phyloP scores from a whole-genome alignment of 2,113 vertebrate species.

The Callocephalon fimbriatum region DNA sequence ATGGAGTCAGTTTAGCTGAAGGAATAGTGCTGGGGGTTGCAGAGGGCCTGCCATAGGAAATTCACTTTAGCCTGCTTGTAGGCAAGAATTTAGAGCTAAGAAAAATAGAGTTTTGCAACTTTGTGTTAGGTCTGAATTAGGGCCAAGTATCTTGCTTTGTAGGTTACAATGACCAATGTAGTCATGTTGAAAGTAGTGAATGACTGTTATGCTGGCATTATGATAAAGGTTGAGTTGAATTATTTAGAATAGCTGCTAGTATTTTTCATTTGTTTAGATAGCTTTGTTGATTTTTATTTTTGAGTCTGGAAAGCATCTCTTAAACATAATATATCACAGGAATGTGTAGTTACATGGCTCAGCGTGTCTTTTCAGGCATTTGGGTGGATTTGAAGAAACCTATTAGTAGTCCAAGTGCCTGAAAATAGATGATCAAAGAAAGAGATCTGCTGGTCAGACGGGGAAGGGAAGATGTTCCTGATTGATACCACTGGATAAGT shows the following conservation, averaged over 20 bases:
- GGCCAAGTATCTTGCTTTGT: not conserved
- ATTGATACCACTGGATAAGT: not conserved
- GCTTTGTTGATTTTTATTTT: not conserved
- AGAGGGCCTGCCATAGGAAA: not conserved
- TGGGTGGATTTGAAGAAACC: not conserved
- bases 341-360: not conserved
- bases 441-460: not conserved
- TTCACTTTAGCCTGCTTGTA: not conserved
- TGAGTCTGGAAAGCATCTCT: not conserved
- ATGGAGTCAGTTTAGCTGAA: not conserved
- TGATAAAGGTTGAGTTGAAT: not conserved
- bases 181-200: not conserved
- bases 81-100: not conserved
- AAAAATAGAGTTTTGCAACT: not conserved
- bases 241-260: not conserved
- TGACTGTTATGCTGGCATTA: not conserved
- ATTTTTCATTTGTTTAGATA: not conserved
- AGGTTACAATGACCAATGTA: not conserved
- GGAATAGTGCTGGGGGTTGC: rapidly evolving
- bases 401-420: not conserved
- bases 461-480: not conserved
- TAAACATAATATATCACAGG: not conserved
- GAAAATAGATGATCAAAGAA: not conserved
- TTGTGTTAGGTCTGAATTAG: not conserved
- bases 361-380: not conserved